phyloP scores from a whole-genome alignment of 2,797 vertebrate genomes.

The Rhynchotus rufescens region DNA sequence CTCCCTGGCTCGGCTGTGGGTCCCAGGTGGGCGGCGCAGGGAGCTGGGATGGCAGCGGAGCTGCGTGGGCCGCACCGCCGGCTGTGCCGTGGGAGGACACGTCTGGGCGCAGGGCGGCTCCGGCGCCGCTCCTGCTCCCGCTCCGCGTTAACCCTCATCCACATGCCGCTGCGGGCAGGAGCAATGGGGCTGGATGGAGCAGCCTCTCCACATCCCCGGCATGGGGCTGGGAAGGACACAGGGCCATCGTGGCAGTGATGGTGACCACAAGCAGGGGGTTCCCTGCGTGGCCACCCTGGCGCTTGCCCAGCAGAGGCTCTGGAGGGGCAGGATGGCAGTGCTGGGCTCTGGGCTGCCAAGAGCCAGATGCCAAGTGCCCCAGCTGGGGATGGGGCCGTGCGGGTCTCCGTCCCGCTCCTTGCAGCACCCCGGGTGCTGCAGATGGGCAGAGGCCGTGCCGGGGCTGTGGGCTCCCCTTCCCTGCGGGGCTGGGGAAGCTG shows the following conservation, averaged over 20 bases:
- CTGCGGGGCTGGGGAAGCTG: neutral
- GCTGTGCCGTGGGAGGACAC: neutral
- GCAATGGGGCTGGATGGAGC: neutral
- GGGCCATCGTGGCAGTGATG: neutral
- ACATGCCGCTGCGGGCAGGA: neutral
- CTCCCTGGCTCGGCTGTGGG: neutral
- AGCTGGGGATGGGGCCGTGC: neutral
- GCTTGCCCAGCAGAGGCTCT: neutral
- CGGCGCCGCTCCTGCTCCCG: rapidly evolving
- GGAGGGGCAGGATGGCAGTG: neutral
- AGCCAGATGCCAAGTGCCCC: neutral
- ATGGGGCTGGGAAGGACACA: neutral
- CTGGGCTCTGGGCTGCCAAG: neutral
- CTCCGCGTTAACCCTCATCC: neutral
- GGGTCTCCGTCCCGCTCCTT: neutral
- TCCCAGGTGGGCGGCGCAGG: neutral
- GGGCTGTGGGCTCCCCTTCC: neutral
- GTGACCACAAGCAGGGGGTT: neutral
- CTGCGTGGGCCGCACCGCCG: neutral
- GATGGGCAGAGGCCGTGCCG: neutral
- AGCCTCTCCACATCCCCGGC: neutral
- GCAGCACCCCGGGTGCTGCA: rapidly evolving
- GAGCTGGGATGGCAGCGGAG: neutral
- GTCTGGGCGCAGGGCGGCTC: neutral
- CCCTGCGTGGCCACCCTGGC: neutral